Evolutionary conservation across 30 jellyfish, hydroid and myxozoan genomes (phyloP).

Genomic region (Aurelia sp.): DNA sequence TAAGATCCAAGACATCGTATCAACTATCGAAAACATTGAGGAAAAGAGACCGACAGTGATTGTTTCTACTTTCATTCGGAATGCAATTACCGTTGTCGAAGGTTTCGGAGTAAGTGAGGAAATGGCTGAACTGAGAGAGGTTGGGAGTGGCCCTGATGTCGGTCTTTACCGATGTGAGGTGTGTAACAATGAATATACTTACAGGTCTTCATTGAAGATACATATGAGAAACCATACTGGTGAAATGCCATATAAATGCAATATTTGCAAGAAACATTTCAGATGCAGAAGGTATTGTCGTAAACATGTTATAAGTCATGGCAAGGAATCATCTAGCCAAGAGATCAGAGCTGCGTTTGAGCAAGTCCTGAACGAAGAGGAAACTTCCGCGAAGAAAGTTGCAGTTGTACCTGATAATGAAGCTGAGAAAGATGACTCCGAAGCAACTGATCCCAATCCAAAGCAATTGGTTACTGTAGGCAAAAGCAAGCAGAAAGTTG

Average conservation of each 20-base stretch:
- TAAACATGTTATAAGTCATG: constrained; percentile 39
- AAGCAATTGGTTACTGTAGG: too few relatives aligned
- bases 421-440: too few relatives aligned
- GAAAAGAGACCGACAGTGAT: too few relatives aligned
- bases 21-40: too few relatives aligned
- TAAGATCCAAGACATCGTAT: too few relatives aligned
- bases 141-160: constrained; percentile 25
- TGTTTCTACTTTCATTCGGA: neutral
- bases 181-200: constrained; percentile 25
- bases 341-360: constrained; percentile 22
- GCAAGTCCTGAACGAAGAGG: neutral
- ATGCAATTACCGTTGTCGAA: constrained; percentile 4
- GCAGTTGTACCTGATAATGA: too few relatives aligned
- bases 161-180: constrained; percentile 20
- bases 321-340: neutral
- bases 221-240: constrained; percentile 52
- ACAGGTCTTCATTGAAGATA: constrained; percentile 46
- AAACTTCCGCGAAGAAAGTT: too few relatives aligned
- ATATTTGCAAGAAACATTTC: constrained; percentile 44
- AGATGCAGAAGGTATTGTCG: constrained; percentile 10
- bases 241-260: constrained; percentile 56
- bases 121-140: neutral
- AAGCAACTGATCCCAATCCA: too few relatives aligned
- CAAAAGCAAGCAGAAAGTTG: too few relatives aligned
- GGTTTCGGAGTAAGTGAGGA: constrained; percentile 33